Conservation (phyloP, 2,797 vertebrate genomes). For the Simalia tracyae region DNA sequence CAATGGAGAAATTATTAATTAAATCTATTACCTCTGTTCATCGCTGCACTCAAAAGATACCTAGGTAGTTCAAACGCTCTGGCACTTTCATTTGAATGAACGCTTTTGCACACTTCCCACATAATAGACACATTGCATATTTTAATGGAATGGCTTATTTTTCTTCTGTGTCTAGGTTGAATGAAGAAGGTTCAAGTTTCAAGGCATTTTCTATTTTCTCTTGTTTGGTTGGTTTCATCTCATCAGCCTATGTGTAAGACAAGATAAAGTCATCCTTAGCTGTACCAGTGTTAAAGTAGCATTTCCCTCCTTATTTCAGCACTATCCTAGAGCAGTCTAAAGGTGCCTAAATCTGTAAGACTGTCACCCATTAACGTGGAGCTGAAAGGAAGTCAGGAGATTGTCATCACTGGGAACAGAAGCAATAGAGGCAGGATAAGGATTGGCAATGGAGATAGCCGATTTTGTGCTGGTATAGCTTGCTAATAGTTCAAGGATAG, state of each 20-base stretch:
- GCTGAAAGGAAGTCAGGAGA: background rate
- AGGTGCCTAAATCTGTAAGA: background rate
- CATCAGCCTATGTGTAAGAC: background rate
- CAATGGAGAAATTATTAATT: conserved; percentile 91
- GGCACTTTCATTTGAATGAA: conserved; percentile 80
- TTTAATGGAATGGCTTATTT: conserved; percentile 81
- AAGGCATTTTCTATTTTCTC: conserved; percentile 62
- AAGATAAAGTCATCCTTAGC: background rate
- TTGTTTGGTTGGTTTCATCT: background rate
- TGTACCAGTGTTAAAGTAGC: background rate
- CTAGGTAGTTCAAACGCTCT: conserved; percentile 76
- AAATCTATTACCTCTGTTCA: conserved; percentile 96
- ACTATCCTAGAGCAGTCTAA: background rate
- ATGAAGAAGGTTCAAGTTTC: conserved; percentile 79
- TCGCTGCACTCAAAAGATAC: conserved; percentile 89
- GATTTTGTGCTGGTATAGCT: no score
- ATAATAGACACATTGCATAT: conserved; percentile 80
- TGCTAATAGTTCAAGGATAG: no score
- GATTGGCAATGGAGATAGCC: no score
- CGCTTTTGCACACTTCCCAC: conserved; percentile 73
- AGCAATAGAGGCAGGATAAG: no score
- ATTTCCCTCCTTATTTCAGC: background rate
- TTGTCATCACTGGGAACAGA: no score
- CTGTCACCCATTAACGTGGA: background rate
- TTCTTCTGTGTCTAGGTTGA: conserved; percentile 77